phyloP scores from a whole-genome alignment of 2,888 invertebrate species.

The Linnaemya vulpina region DNA sequence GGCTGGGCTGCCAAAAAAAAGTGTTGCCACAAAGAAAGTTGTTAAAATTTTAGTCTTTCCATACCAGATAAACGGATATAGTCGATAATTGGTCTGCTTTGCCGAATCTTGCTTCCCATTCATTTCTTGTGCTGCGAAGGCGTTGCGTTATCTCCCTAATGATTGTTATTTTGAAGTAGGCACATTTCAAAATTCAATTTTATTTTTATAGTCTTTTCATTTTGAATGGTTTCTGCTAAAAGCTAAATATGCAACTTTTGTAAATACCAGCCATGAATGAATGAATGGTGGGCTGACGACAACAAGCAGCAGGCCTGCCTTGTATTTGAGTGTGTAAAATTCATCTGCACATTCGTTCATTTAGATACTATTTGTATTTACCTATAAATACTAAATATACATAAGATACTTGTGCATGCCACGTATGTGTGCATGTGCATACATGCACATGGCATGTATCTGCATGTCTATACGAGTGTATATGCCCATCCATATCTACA shows the following conservation, averaged over 20 bases:
- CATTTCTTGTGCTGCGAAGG: not conserved
- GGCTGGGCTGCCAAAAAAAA: too few species aligned
- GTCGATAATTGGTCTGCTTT: too few species aligned
- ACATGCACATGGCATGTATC: not conserved
- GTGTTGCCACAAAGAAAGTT: too few species aligned
- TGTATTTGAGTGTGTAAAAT: constrained; percentile 38
- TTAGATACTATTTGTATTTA: constrained; percentile 22
- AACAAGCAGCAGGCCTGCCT: constrained; percentile 39
- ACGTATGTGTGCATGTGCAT: not conserved
- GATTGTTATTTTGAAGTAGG: constrained; percentile 8
- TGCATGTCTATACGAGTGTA: not conserved
- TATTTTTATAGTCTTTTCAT: constrained; percentile 14
- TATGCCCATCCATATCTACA: not conserved
- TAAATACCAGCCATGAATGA: constrained; percentile 28
- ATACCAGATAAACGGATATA: too few species aligned
- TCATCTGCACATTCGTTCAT: constrained; percentile 39
- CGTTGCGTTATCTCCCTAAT: not conserved
- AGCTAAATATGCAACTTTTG: constrained; percentile 46
- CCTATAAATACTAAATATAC: not conserved
- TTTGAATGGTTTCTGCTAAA: constrained; percentile 39
- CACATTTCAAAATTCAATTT: constrained; percentile 8
- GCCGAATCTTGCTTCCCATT: too few species aligned
- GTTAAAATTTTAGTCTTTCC: too few species aligned
- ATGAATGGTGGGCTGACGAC: constrained; percentile 39
- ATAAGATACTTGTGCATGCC: too few species aligned